phyloP scores from a whole-genome alignment of 2,888 invertebrate genomes.

The Chrysolina haemoptera region DNA sequence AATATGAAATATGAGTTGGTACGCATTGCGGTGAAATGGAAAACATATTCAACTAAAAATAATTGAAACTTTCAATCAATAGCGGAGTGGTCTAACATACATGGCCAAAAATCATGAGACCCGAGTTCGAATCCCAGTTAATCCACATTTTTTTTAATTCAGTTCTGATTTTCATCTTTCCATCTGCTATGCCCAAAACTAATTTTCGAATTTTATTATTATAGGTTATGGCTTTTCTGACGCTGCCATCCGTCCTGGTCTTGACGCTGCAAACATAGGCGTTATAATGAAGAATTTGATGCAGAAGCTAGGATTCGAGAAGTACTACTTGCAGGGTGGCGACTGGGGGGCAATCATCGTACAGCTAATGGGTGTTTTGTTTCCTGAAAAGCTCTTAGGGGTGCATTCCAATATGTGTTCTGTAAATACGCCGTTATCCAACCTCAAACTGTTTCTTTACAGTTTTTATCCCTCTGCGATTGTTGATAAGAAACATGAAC shows the following conservation, averaged over 20 bases:
- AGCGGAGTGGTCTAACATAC: too few species aligned
- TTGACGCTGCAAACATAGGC: slow-evolving; percentile 73
- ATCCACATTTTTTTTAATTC: too few species aligned
- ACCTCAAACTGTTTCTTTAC: slow-evolving; percentile 47
- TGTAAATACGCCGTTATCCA: slow-evolving; percentile 32
- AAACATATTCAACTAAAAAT: too few species aligned
- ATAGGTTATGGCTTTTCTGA: slow-evolving; percentile 64
- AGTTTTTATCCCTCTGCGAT: slow-evolving; percentile 61
- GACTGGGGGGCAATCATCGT: slow-evolving; percentile 86
- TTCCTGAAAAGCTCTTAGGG: slow-evolving; percentile 74
- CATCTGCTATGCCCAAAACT: too few species aligned
- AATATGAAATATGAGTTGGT: too few species aligned
- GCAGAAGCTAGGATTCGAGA: slow-evolving; percentile 77
- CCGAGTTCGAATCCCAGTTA: too few species aligned
- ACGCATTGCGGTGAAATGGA: too few species aligned
- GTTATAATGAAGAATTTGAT: slow-evolving; percentile 79
- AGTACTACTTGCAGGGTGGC: slow-evolving; percentile 84
- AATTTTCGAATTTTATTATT: too few species aligned
- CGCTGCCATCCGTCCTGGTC: slow-evolving; percentile 76
- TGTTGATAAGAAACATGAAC: slow-evolving; percentile 70
- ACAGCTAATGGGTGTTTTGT: slow-evolving; percentile 76
- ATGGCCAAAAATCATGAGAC: too few species aligned
- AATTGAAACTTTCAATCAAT: too few species aligned
- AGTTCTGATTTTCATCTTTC: too few species aligned
- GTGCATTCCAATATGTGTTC: slow-evolving; percentile 74